Percentiles rank a stretch among this genome's conserved stretches.
Conservation (phyloP, 2,113 vertebrate species). For the Holacanthus passer region DNA sequence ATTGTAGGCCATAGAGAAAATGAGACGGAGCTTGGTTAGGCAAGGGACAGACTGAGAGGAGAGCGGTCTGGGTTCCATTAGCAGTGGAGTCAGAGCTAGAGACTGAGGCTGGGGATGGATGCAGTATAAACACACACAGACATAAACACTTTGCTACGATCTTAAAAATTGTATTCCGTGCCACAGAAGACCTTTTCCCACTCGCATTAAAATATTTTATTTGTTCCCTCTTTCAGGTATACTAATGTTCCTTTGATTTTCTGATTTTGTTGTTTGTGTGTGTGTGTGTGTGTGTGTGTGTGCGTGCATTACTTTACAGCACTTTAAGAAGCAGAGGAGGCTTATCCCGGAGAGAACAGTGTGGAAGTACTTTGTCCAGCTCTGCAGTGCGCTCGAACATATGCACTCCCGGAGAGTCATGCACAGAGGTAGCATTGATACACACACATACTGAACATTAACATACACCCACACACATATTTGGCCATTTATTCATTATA, state of each 20-base stretch:
- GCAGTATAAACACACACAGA: constrained; percentile 47
- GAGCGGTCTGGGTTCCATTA: constrained; percentile 78
- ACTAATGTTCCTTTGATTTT: constrained; percentile 20
- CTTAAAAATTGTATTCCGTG: constrained; percentile 38
- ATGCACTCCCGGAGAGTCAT: constrained; percentile 99
- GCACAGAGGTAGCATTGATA: constrained; percentile 90
- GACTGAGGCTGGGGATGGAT: constrained; percentile 43
- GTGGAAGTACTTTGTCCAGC: constrained; percentile 99
- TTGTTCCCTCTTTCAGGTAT: constrained; percentile 33
- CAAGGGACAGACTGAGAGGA: constrained; percentile 52
- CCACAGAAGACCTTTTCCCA: constrained; percentile 29
- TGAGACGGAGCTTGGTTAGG: constrained; percentile 64
- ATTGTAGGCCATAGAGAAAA: constrained; percentile 76
- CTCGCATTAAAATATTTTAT: constrained; percentile 50
- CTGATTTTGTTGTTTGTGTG: constrained; percentile 36
- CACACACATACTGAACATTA: background rate
- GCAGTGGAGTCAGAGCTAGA: constrained; percentile 55
- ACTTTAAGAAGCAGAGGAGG: constrained; percentile 98
- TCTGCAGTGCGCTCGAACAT: constrained; percentile 97
- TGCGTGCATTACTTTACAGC: constrained; percentile 82
- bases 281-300: constrained; percentile 39
- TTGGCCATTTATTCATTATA: background rate
- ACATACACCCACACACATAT: background rate
- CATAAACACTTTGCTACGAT: constrained; percentile 44
- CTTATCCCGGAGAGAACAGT: constrained; percentile 97